Conservation (phyloP, 2,113 vertebrate species). For the Lichenostomus cassidix region DNA sequence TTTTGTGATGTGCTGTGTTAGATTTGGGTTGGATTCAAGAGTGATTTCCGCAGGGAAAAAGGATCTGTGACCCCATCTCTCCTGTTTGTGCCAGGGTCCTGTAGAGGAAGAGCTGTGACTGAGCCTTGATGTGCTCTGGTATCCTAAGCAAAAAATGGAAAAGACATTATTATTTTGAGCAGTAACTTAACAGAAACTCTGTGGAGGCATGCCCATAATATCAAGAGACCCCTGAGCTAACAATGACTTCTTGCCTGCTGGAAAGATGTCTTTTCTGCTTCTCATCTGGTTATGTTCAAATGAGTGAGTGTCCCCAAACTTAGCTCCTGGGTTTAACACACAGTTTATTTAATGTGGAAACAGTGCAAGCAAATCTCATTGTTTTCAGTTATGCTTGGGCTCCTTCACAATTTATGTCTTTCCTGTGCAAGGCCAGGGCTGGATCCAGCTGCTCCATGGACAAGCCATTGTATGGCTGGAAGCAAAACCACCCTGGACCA, state of each 20-base stretch:
- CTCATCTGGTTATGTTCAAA: background rate
- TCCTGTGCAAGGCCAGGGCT: background rate
- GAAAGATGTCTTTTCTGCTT: background rate
- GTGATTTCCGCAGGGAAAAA: background rate
- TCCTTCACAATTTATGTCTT: background rate
- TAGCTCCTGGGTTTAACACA: background rate
- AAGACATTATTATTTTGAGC: background rate
- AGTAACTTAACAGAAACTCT: background rate
- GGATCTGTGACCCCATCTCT: background rate
- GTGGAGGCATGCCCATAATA: background rate
- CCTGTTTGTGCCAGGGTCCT: background rate
- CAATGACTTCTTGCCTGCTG: background rate
- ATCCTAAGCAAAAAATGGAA: background rate
- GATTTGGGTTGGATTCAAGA: background rate
- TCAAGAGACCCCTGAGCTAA: background rate
- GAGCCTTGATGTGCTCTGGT: background rate
- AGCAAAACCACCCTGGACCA: accelerated
- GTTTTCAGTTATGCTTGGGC: background rate
- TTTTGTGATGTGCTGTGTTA: background rate
- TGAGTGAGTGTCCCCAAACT: background rate
- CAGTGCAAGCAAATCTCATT: background rate
- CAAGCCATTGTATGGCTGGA: background rate
- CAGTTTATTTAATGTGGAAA: background rate
- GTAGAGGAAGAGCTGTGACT: background rate
- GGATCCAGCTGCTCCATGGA: background rate